phyloP scores from a whole-genome alignment of 1,140 invertebrate species.

The Zaprionus ornatus region DNA sequence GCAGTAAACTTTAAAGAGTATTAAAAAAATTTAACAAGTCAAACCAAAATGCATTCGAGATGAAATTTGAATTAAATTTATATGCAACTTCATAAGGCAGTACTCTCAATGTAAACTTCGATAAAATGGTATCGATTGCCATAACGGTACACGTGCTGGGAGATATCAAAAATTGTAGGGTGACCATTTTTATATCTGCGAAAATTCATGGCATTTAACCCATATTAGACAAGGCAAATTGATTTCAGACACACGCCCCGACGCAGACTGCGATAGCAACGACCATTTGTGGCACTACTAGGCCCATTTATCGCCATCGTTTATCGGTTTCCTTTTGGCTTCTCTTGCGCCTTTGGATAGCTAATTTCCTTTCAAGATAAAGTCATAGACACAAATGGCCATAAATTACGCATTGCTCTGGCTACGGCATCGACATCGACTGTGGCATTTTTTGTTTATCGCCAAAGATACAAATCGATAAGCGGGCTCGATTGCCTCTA shows the following conservation, averaged over 20 bases:
- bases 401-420: slow-evolving; percentile 69
- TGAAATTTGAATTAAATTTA: too few species aligned
- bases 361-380: slow-evolving; percentile 81
- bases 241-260: slow-evolving; percentile 48
- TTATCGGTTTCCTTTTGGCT: slow-evolving; percentile 26
- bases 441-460: slow-evolving; percentile 62
- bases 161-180: slow-evolving; percentile 13
- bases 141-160: neutral
- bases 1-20: neutral
- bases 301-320: slow-evolving; percentile 48
- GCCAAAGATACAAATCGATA: slow-evolving; percentile 54
- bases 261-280: neutral
- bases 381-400: slow-evolving; percentile 66
- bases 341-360: slow-evolving; percentile 45
- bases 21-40: neutral
- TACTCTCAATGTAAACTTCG: neutral
- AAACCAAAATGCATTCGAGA: too few species aligned
- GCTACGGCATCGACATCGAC: slow-evolving; percentile 23
- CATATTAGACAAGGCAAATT: slow-evolving; percentile 73
- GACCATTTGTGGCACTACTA: slow-evolving; percentile 57
- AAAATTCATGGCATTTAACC: slow-evolving; percentile 64
- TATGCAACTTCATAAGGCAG: neutral
- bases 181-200: slow-evolving; percentile 31
- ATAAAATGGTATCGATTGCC: slow-evolving; percentile 21
- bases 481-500: slow-evolving; percentile 37